These are phyloP conservation scores for Acomys russatus DNA, from an alignment of 2,797 vertebrate genomes.

Conservation along the genomic window DNA sequence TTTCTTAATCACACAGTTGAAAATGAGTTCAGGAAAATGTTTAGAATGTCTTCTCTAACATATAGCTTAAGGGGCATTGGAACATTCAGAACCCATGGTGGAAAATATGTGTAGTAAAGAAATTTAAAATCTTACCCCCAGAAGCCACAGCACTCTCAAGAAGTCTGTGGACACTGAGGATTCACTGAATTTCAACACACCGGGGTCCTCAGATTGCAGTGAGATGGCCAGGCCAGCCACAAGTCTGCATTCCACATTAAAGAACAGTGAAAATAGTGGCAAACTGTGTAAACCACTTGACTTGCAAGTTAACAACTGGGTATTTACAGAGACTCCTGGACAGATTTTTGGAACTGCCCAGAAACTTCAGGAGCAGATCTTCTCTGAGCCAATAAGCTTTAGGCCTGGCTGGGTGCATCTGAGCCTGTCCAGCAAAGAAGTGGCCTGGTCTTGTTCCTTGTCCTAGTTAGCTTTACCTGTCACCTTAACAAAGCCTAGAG, in stretches of 20 bases:
- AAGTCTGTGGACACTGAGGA: too few species aligned
- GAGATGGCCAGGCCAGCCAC: too few species aligned
- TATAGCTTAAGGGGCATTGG: not conserved
- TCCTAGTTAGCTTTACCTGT: not conserved
- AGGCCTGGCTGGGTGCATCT: not conserved
- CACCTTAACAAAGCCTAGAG: not conserved
- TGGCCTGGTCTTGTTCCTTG: not conserved
- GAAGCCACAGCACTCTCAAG: not conserved
- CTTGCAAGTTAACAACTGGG: not conserved
- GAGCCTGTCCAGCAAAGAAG: not conserved
- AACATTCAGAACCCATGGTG: not conserved
- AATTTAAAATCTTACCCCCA: not conserved
- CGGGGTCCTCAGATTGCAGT: too few species aligned
- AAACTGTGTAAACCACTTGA: not conserved
- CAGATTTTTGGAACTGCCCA: not conserved
- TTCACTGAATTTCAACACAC: not conserved
- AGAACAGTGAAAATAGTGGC: rapidly evolving
- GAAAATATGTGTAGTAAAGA: not conserved
- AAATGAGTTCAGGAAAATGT: constrained; percentile 26
- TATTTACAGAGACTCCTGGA: not conserved
- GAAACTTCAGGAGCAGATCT: not conserved
- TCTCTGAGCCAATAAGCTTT: not conserved
- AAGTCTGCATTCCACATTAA: not conserved
- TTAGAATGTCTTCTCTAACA: not conserved
- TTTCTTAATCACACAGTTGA: not conserved